phyloP scores from a whole-genome alignment of 92 coral and sea anemone species.

The Phymanthus crucifer region DNA sequence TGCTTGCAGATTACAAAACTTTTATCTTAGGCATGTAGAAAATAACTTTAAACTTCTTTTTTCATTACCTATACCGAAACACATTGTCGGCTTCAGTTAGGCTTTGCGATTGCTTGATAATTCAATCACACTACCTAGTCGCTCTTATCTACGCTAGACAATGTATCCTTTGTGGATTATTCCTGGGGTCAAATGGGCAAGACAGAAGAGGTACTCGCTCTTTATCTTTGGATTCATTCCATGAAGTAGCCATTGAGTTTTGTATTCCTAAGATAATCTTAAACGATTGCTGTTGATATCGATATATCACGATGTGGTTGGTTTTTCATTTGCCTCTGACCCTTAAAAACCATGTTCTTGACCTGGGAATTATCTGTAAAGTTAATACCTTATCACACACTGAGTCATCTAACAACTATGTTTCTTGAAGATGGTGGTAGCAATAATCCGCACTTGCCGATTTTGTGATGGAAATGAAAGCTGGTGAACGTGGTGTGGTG shows the following conservation, averaged over 20 bases:
- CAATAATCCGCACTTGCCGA: too few relatives aligned
- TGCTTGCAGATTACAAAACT: too few relatives aligned
- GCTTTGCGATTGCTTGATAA: not conserved
- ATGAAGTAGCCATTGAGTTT: not conserved
- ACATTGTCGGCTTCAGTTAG: too few relatives aligned
- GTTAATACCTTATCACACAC: too few relatives aligned
- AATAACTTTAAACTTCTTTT: too few relatives aligned
- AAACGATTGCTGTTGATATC: conserved; percentile 3
- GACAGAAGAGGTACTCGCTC: not conserved
- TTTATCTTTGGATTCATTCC: conserved; percentile 2
- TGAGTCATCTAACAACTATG: too few relatives aligned
- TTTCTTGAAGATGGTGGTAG: too few relatives aligned
- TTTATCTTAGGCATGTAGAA: too few relatives aligned
- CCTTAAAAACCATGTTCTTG: not conserved
- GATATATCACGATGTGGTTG: not conserved
- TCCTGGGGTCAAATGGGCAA: not conserved
- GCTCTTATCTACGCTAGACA: not conserved
- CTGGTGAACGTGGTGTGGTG: too few relatives aligned
- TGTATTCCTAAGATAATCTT: conserved; percentile 2
- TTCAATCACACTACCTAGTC: not conserved
- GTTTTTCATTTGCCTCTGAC: not conserved
- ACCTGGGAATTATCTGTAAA: not conserved
- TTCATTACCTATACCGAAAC: not conserved
- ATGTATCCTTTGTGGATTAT: not conserved
- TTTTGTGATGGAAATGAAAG: too few relatives aligned